These are phyloP conservation scores for Agapornis roseicollis DNA, from an alignment of 2,113 vertebrate species.

Conservation along the genomic window DNA sequence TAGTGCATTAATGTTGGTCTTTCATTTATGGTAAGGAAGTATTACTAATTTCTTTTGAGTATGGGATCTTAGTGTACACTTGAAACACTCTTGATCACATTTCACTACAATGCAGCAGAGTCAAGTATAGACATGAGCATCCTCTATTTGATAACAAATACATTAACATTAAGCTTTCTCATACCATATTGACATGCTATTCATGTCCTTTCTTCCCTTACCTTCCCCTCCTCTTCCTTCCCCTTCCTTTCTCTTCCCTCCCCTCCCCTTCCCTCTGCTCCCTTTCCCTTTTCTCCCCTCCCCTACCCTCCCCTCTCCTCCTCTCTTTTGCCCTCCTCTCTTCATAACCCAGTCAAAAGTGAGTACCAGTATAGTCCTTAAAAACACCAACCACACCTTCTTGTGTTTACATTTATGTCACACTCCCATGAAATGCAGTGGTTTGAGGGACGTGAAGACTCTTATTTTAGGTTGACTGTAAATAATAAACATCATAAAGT, in stretches of 20 bases:
- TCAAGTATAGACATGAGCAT: not conserved
- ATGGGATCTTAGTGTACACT: not conserved
- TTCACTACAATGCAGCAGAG: not conserved
- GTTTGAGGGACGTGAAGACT: not conserved
- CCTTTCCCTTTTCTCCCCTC: too few species aligned
- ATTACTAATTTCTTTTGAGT: conserved; percentile 11
- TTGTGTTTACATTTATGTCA: not conserved
- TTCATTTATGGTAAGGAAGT: not conserved
- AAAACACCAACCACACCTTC: not conserved
- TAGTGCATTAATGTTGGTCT: not conserved
- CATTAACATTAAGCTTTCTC: not conserved
- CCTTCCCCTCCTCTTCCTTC: not conserved
- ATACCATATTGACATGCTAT: not conserved
- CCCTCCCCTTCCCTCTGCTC: not conserved
- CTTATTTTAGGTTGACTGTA: not conserved
- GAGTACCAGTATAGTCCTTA: not conserved
- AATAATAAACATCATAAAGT: not conserved
- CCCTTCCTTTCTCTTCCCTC: not conserved
- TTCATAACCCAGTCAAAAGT: not conserved
- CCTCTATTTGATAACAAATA: not conserved
- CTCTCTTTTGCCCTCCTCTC: not conserved
- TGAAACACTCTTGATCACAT: not conserved
- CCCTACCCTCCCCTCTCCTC: too few species aligned
- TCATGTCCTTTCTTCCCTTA: too few species aligned
- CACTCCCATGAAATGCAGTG: not conserved